Evolutionary conservation across 2,113 vertebrate species (phyloP).

Genomic region (Hippoglossus stenolepis): DNA sequence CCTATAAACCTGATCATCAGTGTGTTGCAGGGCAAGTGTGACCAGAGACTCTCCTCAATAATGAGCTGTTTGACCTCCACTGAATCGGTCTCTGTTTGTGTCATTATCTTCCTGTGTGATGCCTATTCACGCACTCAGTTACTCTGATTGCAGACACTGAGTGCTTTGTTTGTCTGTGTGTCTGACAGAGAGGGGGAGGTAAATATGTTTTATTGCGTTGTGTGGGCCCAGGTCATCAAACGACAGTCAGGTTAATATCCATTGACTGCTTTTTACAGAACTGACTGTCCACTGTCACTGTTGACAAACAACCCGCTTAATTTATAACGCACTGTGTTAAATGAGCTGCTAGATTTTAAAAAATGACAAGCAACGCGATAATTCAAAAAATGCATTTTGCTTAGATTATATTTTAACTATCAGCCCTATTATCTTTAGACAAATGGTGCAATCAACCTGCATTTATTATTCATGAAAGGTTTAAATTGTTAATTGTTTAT

Average conservation of each 20-base stretch:
- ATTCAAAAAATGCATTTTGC: not conserved
- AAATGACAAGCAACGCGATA: not conserved
- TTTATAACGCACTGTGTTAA: not conserved
- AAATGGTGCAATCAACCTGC: too few species aligned
- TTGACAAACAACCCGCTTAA: not conserved
- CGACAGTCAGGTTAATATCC: not conserved
- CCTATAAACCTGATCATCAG: conserved; percentile 7
- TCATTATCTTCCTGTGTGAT: conserved; percentile 74
- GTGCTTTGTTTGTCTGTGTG: conserved; percentile 70
- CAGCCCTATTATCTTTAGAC: too few species aligned
- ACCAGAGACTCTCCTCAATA: conserved; percentile 57
- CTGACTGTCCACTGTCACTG: not conserved
- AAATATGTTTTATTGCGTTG: conserved; percentile 61
- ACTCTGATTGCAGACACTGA: conserved; percentile 65
- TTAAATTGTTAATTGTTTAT: too few species aligned
- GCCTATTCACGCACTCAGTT: conserved; percentile 72
- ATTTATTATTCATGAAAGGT: too few species aligned
- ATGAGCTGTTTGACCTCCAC: conserved; percentile 76
- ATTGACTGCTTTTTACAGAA: conserved; percentile 6
- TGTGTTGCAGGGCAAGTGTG: not conserved
- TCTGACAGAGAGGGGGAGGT: conserved; percentile 59
- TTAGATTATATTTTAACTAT: too few species aligned
- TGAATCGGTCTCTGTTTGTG: conserved; percentile 51
- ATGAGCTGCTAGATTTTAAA: not conserved
- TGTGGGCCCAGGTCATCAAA: conserved; percentile 50